Percentiles rank a stretch among this genome's conserved stretches.
phyloP scores from a whole-genome alignment of 2,797 vertebrate genomes.

The Brachymystax lenok region DNA sequence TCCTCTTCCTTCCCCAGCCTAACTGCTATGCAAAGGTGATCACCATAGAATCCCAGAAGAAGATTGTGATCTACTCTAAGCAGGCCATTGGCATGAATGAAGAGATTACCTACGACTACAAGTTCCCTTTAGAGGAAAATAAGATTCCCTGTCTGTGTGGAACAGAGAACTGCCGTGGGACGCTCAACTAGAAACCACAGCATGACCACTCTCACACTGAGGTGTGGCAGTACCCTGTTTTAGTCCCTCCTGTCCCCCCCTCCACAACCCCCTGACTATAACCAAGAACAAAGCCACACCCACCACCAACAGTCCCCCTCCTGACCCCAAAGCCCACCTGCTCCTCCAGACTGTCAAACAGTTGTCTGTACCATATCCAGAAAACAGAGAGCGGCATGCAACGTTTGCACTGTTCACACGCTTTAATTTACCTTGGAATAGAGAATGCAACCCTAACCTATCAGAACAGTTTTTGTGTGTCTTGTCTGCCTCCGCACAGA shows the following conservation, averaged over 20 bases:
- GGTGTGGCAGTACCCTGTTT: constrained; percentile 10
- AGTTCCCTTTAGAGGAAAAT: constrained; percentile 93
- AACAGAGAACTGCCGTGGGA: constrained; percentile 89
- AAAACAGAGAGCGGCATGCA: constrained; percentile 48
- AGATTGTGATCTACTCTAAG: constrained; percentile 96
- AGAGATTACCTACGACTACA: constrained; percentile 96
- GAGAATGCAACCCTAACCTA: background rate
- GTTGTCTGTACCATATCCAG: constrained; percentile 42
- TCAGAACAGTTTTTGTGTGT: constrained; percentile 19
- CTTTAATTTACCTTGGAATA: constrained; percentile 35
- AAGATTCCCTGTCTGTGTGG: constrained; percentile 95
- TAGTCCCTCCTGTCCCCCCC: background rate
- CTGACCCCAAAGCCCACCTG: background rate
- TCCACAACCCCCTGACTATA: background rate
- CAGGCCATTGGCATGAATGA: constrained; percentile 90
- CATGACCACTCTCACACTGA: constrained; percentile 20
- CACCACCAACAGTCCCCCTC: background rate
- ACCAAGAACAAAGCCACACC: constrained; percentile 26
- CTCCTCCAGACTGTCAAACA: constrained; percentile 2
- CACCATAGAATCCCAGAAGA: constrained; percentile 95
- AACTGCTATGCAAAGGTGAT: constrained; percentile 96
- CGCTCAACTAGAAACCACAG: constrained; percentile 81
- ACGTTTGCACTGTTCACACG: constrained; percentile 62
- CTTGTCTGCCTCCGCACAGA: background rate
- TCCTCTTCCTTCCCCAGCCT: constrained; percentile 68